Conservation (phyloP, 1,140 invertebrate species). For the Drosophila erecta region DNA sequence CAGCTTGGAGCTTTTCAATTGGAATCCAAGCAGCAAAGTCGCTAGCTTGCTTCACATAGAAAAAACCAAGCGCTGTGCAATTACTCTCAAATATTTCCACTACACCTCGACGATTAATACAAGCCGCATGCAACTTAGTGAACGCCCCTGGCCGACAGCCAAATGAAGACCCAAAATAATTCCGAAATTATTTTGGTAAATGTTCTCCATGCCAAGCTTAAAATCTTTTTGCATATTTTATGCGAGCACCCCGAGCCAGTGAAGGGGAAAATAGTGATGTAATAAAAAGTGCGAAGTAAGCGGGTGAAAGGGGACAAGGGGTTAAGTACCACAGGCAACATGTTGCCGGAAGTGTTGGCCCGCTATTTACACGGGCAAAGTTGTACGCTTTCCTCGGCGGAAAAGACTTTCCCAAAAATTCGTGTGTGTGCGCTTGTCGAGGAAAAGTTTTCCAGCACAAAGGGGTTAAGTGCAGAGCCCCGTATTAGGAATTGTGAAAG, state of each 20-base stretch:
- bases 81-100: conserved; percentile 1
- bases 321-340: conserved; percentile 15
- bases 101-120: conserved; percentile 25
- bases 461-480: conserved; percentile 40
- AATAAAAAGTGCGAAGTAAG: conserved; percentile 23
- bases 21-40: neutral
- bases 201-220: conserved; percentile 19
- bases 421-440: conserved; percentile 3
- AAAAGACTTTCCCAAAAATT: conserved; percentile 16
- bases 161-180: conserved; percentile 37
- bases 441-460: conserved; percentile 27
- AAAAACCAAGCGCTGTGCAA: neutral
- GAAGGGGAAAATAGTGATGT: conserved; percentile 42
- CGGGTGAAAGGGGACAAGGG: neutral
- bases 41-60: too few species aligned
- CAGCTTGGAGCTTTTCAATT: neutral
- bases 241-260: conserved; percentile 18
- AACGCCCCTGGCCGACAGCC: neutral
- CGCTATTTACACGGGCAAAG: conserved; percentile 41
- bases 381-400: conserved; percentile 13
- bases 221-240: conserved; percentile 50
- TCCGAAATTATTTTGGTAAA: conserved; percentile 50
- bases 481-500: conserved; percentile 20
- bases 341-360: conserved; percentile 46
- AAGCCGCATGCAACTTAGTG: conserved; percentile 8